Evolutionary conservation across 2,113 vertebrate genomes (phyloP).

Genomic region (Synodontis membranacea): DNA sequence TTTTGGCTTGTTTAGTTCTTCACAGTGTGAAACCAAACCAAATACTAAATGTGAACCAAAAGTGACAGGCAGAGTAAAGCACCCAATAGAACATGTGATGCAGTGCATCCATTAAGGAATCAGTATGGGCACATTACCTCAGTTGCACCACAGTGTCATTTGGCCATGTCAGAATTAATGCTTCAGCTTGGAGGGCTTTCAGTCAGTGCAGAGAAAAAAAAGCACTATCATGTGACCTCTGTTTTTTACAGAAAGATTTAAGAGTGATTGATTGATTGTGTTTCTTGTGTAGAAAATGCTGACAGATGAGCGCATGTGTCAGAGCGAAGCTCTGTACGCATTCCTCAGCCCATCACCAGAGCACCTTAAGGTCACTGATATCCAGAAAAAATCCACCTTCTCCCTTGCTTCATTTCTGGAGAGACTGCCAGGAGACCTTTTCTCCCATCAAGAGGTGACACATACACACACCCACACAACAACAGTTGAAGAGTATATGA

Average conservation of each 20-base stretch:
- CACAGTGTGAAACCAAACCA: neutral
- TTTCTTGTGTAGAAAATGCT: constrained; percentile 80
- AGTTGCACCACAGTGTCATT: neutral
- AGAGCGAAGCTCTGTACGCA: constrained; percentile 96
- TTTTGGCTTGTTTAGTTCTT: neutral
- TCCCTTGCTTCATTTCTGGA: constrained; percentile 95
- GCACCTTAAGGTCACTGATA: constrained; percentile 90
- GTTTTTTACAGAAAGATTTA: neutral
- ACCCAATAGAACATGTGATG: neutral
- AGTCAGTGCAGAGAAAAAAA: neutral
- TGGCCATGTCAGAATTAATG: neutral
- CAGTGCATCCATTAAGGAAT: neutral
- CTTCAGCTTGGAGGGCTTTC: neutral
- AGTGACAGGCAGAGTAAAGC: neutral
- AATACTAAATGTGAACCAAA: neutral
- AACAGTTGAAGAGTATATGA: neutral
- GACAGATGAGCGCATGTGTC: constrained; percentile 91
- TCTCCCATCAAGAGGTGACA: constrained; percentile 91
- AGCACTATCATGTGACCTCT: neutral
- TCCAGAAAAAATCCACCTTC: constrained; percentile 92
- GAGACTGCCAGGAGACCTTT: constrained; percentile 93
- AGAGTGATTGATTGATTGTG: neutral
- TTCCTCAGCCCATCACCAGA: constrained; percentile 97
- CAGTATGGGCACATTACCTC: neutral
- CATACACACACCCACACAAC: constrained; percentile 45